Evolutionary conservation across 2,888 invertebrate genomes (phyloP).

Genomic region (Ischnus inquisitorius): DNA sequence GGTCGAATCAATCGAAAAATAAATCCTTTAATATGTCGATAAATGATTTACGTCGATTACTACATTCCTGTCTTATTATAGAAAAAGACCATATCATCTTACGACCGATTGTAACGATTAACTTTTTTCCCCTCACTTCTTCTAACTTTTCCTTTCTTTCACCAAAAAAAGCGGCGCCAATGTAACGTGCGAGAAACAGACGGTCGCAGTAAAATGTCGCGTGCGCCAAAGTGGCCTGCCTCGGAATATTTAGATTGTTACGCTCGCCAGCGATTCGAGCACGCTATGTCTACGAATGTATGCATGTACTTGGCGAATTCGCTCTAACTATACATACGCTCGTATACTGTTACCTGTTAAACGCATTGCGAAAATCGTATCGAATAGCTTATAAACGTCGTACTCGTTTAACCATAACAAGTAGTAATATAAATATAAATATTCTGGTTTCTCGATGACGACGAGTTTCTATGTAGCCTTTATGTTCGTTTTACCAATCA

Average conservation of each 20-base stretch:
- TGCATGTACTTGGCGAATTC: background rate
- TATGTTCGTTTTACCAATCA: conserved; percentile 54
- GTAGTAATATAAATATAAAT: conserved; percentile 58
- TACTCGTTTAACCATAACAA: conserved; percentile 57
- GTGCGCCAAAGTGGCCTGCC: conserved; percentile 25
- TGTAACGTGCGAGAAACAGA: conserved; percentile 13
- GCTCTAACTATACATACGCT: background rate
- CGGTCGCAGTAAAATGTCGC: conserved; percentile 44
- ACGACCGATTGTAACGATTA: too few relatives aligned
- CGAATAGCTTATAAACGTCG: conserved; percentile 59
- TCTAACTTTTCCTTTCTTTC: background rate
- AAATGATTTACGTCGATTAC: too few relatives aligned
- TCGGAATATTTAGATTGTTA: conserved; percentile 43
- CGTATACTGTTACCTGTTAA: conserved; percentile 1
- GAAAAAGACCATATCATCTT: too few relatives aligned
- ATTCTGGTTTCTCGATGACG: conserved; percentile 43
- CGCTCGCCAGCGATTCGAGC: conserved; percentile 4
- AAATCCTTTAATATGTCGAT: too few relatives aligned
- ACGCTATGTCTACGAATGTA: background rate
- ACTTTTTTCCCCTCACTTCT: too few relatives aligned
- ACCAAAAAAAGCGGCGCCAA: background rate
- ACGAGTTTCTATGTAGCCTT: conserved; percentile 2
- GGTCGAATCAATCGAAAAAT: too few relatives aligned
- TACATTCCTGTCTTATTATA: too few relatives aligned
- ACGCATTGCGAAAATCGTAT: conserved; percentile 55